phyloP scores from a whole-genome alignment of 2,888 invertebrate genomes.

The Folsomia candida region DNA sequence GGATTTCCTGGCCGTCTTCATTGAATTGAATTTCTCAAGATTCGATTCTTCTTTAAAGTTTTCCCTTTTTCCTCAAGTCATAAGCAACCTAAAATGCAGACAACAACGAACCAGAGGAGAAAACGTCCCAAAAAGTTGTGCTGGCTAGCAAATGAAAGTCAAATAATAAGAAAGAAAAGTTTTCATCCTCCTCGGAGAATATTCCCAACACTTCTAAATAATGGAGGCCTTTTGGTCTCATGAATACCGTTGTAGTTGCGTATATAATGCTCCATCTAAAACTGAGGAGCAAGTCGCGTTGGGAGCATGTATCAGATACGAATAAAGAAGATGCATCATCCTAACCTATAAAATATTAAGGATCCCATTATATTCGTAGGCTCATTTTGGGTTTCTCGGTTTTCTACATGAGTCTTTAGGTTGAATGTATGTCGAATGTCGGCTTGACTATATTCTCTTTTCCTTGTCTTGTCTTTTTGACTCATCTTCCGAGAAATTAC shows the following conservation, averaged over 20 bases:
- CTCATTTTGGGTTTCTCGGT: slow-evolving; percentile 9
- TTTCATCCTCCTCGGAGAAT: not conserved
- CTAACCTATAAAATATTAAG: slow-evolving; percentile 13
- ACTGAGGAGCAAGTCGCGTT: not conserved
- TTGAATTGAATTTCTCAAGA: not conserved
- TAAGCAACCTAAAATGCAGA: too few relatives aligned
- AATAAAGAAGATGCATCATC: slow-evolving; percentile 15
- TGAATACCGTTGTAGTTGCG: slow-evolving; percentile 1
- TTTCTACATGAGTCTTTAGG: not conserved
- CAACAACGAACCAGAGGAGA: too few relatives aligned
- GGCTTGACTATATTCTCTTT: not conserved
- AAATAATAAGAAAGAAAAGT: not conserved
- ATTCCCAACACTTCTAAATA: slow-evolving; percentile 14
- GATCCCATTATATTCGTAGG: slow-evolving; percentile 2
- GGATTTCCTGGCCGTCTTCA: not conserved
- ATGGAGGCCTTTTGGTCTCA: slow-evolving; percentile 14
- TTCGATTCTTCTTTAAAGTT: not conserved
- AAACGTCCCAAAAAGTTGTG: not conserved
- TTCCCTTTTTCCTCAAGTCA: too few relatives aligned
- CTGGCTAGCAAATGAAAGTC: not conserved
- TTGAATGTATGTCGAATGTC: not conserved
- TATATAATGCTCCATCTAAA: not conserved
- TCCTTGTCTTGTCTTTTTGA: not conserved
- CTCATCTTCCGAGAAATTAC: not conserved
- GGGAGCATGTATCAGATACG: not conserved